A percentile compares a stretch with the other conserved stretches of the same genome.
phyloP scores from a whole-genome alignment of 2,888 invertebrate species.

The Proisotoma minuta region DNA sequence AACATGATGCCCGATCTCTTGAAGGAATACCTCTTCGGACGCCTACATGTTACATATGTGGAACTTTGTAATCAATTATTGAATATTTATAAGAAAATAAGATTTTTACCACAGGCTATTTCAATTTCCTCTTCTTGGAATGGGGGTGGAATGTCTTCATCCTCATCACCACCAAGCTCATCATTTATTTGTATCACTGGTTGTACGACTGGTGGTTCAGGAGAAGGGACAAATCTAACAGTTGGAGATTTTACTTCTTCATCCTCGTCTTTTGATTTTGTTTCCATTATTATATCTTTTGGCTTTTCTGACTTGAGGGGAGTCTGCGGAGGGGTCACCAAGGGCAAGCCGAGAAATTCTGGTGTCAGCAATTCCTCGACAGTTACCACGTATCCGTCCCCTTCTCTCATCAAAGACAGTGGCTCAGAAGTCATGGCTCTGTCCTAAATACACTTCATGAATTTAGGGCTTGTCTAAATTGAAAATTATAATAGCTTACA shows the following conservation, averaged over 20 bases:
- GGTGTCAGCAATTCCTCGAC: conserved; percentile 36
- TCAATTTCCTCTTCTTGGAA: conserved; percentile 35
- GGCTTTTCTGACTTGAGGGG: background rate
- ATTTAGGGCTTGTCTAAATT: background rate
- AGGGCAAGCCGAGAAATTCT: conserved; percentile 20
- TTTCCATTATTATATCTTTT: background rate
- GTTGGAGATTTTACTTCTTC: background rate
- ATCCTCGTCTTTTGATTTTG: background rate
- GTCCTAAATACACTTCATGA: background rate
- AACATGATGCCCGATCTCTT: conserved; percentile 27
- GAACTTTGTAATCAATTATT: background rate
- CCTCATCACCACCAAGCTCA: background rate
- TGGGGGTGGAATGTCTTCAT: conserved; percentile 28
- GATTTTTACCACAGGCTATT: conserved; percentile 29
- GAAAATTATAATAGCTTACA: conserved; percentile 25
- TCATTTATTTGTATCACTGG: conserved; percentile 7
- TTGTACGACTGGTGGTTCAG: background rate
- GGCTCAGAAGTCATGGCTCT: conserved; percentile 25
- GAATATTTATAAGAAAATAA: background rate
- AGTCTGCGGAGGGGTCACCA: conserved; percentile 2
- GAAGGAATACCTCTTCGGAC: conserved; percentile 27
- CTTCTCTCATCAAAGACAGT: conserved; percentile 27
- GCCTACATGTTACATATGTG: conserved; percentile 3
- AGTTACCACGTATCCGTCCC: conserved; percentile 35
- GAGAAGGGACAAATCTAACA: conserved; percentile 9